These are phyloP conservation scores for Dicyrtomina minuta DNA, from an alignment of 2,888 invertebrate genomes.

Conservation along the genomic window DNA sequence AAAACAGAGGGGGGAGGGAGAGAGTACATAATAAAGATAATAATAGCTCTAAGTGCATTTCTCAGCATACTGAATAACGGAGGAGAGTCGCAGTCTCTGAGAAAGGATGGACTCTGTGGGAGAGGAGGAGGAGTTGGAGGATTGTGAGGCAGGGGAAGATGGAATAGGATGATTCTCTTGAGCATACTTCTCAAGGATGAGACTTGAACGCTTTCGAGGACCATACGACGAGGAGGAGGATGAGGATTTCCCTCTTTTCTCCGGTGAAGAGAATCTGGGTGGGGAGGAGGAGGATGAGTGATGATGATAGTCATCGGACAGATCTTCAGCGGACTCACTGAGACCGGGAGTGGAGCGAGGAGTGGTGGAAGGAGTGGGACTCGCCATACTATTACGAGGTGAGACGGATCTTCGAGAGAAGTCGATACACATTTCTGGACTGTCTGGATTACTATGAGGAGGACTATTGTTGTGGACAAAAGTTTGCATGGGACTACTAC, in stretches of 20 bases:
- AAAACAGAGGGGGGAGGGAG: not conserved
- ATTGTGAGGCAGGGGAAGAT: conserved; percentile 8
- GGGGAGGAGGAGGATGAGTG: not conserved
- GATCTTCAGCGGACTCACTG: conserved; percentile 43
- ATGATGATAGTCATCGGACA: conserved; percentile 40
- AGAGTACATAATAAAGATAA: conserved; percentile 5
- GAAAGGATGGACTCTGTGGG: conserved; percentile 52
- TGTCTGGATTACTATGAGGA: conserved; percentile 46
- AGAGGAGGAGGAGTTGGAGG: conserved; percentile 27
- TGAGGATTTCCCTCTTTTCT: conserved; percentile 16
- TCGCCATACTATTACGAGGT: conserved; percentile 43
- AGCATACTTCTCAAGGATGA: conserved; percentile 53
- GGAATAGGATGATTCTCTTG: conserved; percentile 50
- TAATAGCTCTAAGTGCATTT: conserved; percentile 49
- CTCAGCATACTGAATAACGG: conserved; percentile 80
- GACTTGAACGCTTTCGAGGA: conserved; percentile 53
- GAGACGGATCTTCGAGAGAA: conserved; percentile 47
- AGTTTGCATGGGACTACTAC: conserved; percentile 11
- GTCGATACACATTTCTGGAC: conserved; percentile 48
- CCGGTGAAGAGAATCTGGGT: conserved; percentile 9
- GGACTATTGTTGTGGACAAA: conserved; percentile 21
- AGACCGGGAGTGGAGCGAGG: conserved; percentile 49
- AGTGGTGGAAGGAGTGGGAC: conserved; percentile 50
- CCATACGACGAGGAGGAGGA: conserved; percentile 22
- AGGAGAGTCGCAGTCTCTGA: conserved; percentile 62